A percentile compares a stretch with the other conserved stretches of the same genome.
phyloP scores from a whole-genome alignment of 2,888 invertebrate species.

The Mesodorylaimus sp. region DNA sequence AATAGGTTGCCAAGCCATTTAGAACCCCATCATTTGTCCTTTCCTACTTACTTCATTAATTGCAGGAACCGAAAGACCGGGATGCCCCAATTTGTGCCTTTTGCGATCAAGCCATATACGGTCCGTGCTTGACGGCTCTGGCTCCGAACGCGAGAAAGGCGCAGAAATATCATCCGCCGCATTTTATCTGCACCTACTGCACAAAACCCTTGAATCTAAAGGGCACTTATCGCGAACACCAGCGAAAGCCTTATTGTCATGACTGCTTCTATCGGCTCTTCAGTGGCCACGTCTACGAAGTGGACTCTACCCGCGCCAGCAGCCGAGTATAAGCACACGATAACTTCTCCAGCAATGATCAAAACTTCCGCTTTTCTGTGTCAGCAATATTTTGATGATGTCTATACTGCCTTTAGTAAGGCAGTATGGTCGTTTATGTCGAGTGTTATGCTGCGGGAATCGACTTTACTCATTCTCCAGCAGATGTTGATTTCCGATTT shows the following conservation, averaged over 20 bases:
- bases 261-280: slow-evolving; percentile 91
- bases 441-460: too few species aligned
- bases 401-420: too few species aligned
- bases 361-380: too few species aligned
- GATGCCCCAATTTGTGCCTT: slow-evolving; percentile 24
- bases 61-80: slow-evolving; percentile 1
- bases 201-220: slow-evolving; percentile 43
- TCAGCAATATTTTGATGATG: too few species aligned
- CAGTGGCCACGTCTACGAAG: slow-evolving; percentile 41
- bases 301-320: too few species aligned
- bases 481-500: too few species aligned
- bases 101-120: slow-evolving; percentile 22
- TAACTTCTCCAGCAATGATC: too few species aligned
- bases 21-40: neutral
- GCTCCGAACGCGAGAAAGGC: slow-evolving; percentile 67
- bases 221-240: slow-evolving; percentile 51
- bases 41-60: neutral
- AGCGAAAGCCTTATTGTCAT: slow-evolving; percentile 96
- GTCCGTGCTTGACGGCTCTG: slow-evolving; percentile 25
- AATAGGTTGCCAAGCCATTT: too few species aligned
- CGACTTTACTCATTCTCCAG: too few species aligned
- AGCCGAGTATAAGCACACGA: too few species aligned
- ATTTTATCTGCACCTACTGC: slow-evolving; percentile 97
- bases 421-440: too few species aligned
- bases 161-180: slow-evolving; percentile 94